Percentiles rank a stretch among this genome's conserved stretches.
Evolutionary conservation across 1,140 invertebrate species (phyloP).

Genomic region (Zaprionus kolodkinae): DNA sequence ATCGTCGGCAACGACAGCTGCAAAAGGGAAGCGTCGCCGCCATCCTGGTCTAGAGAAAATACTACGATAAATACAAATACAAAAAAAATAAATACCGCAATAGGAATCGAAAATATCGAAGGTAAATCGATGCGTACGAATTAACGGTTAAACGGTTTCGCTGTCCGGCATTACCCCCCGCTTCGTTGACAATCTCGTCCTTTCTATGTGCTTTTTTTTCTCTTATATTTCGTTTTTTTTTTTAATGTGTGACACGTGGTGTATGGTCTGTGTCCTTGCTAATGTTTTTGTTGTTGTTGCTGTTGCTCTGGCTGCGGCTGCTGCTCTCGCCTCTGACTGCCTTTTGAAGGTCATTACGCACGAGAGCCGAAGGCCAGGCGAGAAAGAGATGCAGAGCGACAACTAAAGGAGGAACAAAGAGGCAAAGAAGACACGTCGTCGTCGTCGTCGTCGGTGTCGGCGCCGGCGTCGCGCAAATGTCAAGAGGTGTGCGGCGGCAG

Average conservation of each 20-base stretch:
- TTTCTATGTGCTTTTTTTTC: background rate
- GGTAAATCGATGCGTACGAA: background rate
- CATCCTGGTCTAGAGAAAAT: background rate
- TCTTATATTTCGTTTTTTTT: background rate
- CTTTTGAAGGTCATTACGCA: conserved; percentile 78
- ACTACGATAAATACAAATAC: background rate
- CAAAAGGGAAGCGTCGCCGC: conserved; percentile 20
- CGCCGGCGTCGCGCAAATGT: conserved; percentile 32
- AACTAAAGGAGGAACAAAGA: background rate
- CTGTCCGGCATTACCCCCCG: too few species aligned
- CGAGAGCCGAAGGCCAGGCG: conserved; percentile 50
- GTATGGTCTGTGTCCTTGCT: conserved; percentile 55
- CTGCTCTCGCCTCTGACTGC: conserved; percentile 43
- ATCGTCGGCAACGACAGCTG: conserved; percentile 58
- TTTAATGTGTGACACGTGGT: conserved; percentile 36
- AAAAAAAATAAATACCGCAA: conserved; percentile 2
- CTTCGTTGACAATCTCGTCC: background rate
- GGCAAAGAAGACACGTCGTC: background rate
- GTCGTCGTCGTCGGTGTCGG: background rate
- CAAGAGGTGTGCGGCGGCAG: conserved; percentile 36
- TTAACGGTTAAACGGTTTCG: conserved; percentile 3
- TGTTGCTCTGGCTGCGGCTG: conserved; percentile 42
- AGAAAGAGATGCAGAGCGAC: conserved; percentile 1
- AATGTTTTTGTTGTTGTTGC: conserved; percentile 44
- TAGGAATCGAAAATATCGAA: conserved; percentile 8